Percentiles rank a stretch among this genome's conserved stretches.
phyloP scores from a whole-genome alignment of 2,797 vertebrate species.

The Yasuhikotakia modesta region DNA sequence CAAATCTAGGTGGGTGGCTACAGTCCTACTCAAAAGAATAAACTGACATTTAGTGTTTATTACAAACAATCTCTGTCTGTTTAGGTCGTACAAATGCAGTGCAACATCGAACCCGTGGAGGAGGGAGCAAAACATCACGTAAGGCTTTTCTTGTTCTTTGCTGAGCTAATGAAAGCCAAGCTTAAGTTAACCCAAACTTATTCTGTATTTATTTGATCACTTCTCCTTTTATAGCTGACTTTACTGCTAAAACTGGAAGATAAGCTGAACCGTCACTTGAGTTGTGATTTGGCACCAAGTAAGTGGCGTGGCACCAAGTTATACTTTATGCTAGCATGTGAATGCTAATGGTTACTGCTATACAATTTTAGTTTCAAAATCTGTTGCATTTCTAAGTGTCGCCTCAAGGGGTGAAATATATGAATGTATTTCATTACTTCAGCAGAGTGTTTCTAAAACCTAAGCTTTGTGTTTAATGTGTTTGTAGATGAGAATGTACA shows the following conservation, averaged over 20 bases:
- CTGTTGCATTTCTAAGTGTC: not conserved
- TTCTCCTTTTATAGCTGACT: slow-evolving; percentile 80
- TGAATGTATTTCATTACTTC: slow-evolving; percentile 1
- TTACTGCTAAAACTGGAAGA: slow-evolving; percentile 96
- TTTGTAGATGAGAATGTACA: slow-evolving; percentile 92
- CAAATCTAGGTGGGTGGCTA: not conserved
- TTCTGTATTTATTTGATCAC: not conserved
- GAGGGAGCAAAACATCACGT: slow-evolving; percentile 95
- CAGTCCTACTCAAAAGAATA: not conserved
- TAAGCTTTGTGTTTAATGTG: slow-evolving; percentile 1
- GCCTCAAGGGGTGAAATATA: not conserved
- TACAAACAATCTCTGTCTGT: slow-evolving; percentile 18
- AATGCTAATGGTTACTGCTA: not conserved
- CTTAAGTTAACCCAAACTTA: not conserved
- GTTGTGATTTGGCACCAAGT: slow-evolving; percentile 80
- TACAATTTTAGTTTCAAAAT: too few species aligned
- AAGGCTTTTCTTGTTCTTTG: slow-evolving; percentile 51
- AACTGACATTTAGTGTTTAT: not conserved
- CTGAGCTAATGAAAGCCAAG: not conserved
- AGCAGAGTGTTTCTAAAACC: not conserved
- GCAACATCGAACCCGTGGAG: slow-evolving; percentile 95
- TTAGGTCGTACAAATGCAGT: slow-evolving; percentile 98
- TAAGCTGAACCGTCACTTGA: slow-evolving; percentile 96
- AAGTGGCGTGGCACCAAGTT: slow-evolving; percentile 60
- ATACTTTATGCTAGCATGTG: not conserved